Evolutionary conservation across 1,140 invertebrate genomes (phyloP).

Genomic region (Aphelenchoides besseyi): DNA sequence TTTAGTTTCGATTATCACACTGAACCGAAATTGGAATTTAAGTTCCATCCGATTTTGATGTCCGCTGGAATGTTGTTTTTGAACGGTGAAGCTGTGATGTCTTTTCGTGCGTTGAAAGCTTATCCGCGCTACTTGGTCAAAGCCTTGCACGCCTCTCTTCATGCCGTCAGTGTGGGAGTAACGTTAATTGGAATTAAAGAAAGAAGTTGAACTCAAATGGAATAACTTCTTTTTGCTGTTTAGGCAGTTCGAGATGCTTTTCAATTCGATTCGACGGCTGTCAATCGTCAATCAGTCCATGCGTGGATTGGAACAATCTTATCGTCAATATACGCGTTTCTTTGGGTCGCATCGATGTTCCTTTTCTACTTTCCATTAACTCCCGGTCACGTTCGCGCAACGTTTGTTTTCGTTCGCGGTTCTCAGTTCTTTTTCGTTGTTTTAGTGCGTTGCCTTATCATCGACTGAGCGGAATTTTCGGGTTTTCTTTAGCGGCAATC

Average conservation of each 20-base stretch:
- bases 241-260: no score
- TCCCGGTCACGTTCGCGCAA: conserved; percentile 4
- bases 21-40: conserved; percentile 7
- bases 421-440: neutral
- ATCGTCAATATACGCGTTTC: neutral
- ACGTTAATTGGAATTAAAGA: neutral
- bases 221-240: no score
- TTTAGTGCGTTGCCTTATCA: conserved; percentile 7
- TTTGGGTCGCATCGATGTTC: neutral
- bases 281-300: neutral
- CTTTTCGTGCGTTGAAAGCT: neutral
- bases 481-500: neutral
- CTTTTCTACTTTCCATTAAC: conserved; percentile 12
- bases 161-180: neutral
- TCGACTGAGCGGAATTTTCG: neutral
- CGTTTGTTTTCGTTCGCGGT: neutral
- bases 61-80: conserved; percentile 7
- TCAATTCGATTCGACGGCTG: neutral
- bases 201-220: no score
- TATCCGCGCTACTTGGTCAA: conserved; percentile 8
- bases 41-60: conserved; percentile 26
- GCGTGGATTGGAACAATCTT: neutral
- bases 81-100: conserved; percentile 26
- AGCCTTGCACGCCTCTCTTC: conserved; percentile 13
- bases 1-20: conserved; percentile 20